Conservation (phyloP, 92 coral and sea anemone species). For the Palythoa grandiflora region DNA sequence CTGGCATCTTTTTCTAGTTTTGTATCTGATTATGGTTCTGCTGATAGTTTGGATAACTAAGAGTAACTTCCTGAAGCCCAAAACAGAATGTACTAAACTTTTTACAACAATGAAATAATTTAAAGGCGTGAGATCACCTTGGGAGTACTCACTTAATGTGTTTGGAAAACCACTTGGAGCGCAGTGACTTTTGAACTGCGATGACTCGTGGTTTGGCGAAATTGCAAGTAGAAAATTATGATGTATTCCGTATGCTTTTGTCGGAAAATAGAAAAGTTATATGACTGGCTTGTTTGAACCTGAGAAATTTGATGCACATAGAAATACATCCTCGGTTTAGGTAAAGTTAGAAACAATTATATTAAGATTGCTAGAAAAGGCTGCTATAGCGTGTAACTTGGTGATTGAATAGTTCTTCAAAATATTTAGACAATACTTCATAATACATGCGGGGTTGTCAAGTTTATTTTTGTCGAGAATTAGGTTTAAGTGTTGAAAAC, state of each 20-base stretch:
- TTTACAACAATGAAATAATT: not conserved
- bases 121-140: conserved; percentile 18
- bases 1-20: not conserved
- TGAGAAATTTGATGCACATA: not conserved
- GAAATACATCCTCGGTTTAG: too few relatives aligned
- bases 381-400: not conserved
- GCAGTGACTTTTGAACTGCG: conserved; percentile 14
- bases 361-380: not conserved
- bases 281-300: not conserved
- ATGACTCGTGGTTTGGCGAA: not conserved
- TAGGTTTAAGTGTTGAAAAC: conserved; percentile 16
- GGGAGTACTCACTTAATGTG: not conserved
- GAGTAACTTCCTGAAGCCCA: not conserved
- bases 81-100: not conserved
- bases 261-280: not conserved
- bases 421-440: not conserved
- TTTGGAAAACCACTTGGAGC: conserved; percentile 46
- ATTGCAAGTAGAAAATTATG: not conserved
- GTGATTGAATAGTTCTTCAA: not conserved
- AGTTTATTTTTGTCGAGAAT: conserved; percentile 23
- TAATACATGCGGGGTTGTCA: not conserved
- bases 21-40: not conserved
- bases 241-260: conserved; percentile 32
- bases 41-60: not conserved
- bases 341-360: not conserved